These are phyloP conservation scores for Sminthurides bifidus DNA, from an alignment of 1,140 invertebrate species.

Conservation along the genomic window DNA sequence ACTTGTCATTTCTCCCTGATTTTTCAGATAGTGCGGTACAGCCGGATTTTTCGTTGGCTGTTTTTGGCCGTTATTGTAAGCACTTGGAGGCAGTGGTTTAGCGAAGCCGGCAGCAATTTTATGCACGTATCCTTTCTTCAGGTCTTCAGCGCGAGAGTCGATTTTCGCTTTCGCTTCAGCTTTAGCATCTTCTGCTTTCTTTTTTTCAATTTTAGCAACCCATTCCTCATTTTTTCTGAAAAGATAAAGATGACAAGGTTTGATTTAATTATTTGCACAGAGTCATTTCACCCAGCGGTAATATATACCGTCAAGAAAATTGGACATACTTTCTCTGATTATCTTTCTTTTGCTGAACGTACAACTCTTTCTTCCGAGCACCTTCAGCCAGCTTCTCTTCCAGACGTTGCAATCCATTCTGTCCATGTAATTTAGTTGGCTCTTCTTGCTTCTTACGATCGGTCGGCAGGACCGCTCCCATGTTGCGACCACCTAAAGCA, in stretches of 20 bases:
- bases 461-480: too few relatives aligned
- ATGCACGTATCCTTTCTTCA: not conserved
- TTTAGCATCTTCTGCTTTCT: constrained; percentile 5
- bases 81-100: too few relatives aligned
- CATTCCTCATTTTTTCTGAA: constrained; percentile 7
- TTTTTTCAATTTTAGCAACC: constrained; percentile 3
- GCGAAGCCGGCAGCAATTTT: not conserved
- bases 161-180: not conserved
- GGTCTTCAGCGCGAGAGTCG: not conserved
- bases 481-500: too few relatives aligned
- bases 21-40: not conserved
- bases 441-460: too few relatives aligned
- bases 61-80: too few relatives aligned
- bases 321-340: not conserved
- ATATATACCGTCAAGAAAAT: not conserved
- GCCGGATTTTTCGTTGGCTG: not conserved
- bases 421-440: too few relatives aligned
- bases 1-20: too few relatives aligned
- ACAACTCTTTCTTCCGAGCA: not conserved
- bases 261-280: not conserved
- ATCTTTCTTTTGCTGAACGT: not conserved
- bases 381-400: not conserved
- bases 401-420: too few relatives aligned
- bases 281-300: not conserved
- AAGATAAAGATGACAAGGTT: not conserved